phyloP scores from a whole-genome alignment of 2,888 invertebrate genomes.

The Cloeon dipterum region DNA sequence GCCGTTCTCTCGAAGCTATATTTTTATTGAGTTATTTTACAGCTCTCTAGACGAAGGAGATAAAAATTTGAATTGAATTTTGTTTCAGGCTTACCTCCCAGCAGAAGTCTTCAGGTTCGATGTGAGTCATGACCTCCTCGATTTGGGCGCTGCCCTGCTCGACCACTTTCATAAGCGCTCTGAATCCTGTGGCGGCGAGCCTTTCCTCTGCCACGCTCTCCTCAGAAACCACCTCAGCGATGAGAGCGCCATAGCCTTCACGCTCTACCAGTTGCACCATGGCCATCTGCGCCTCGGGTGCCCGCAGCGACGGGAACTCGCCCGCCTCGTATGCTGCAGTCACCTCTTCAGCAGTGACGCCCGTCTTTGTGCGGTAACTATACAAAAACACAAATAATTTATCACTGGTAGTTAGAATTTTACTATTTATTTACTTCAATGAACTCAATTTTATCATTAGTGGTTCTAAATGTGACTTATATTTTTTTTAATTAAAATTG shows the following conservation, averaged over 20 bases:
- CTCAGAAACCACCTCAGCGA: slow-evolving; percentile 59
- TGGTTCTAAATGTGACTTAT: no score
- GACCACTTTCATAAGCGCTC: slow-evolving; percentile 68
- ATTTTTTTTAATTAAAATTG: no score
- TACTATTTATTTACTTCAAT: no score
- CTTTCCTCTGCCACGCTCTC: slow-evolving; percentile 42
- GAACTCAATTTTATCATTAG: no score
- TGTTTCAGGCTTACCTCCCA: no score
- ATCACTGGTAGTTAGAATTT: no score
- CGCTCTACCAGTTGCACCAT: slow-evolving; percentile 64
- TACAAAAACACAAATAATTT: no score
- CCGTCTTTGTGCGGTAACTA: slow-evolving; percentile 48
- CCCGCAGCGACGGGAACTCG: slow-evolving; percentile 52
- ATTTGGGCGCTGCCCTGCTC: slow-evolving; percentile 56
- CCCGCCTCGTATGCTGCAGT: slow-evolving; percentile 55
- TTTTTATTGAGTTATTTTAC: no score
- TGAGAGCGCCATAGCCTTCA: slow-evolving; percentile 56
- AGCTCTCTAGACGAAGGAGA: no score
- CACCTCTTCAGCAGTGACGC: slow-evolving; percentile 50
- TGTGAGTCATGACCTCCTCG: slow-evolving; percentile 62
- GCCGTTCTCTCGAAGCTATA: no score
- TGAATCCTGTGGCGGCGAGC: slow-evolving; percentile 57
- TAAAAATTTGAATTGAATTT: no score
- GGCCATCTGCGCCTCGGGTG: slow-evolving; percentile 65
- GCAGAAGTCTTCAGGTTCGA: slow-evolving; percentile 64